A percentile compares a stretch with the other conserved stretches of the same genome.
Conservation (phyloP, 1,140 invertebrate species). For the Monomorium pharaonis region DNA sequence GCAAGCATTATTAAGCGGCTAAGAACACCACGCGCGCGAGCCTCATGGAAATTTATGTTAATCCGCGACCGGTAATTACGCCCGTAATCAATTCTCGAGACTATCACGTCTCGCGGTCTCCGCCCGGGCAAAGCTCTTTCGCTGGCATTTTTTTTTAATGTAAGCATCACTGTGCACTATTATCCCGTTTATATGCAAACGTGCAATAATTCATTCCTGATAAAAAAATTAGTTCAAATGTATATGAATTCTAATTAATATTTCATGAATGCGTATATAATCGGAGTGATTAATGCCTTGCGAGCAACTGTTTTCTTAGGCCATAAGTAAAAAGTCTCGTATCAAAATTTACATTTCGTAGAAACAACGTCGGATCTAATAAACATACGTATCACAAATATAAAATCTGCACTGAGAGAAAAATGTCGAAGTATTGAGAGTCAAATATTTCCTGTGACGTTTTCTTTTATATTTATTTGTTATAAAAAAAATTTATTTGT, state of each 20-base stretch:
- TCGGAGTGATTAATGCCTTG: not conserved
- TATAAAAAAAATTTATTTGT: too few species aligned
- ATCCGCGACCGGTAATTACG: constrained; percentile 66
- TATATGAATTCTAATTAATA: constrained; percentile 18
- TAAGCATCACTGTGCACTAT: constrained; percentile 11
- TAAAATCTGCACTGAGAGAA: too few species aligned
- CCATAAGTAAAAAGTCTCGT: not conserved
- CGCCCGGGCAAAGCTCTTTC: not conserved
- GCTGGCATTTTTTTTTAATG: constrained; percentile 35
- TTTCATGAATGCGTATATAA: not conserved
- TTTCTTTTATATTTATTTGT: too few species aligned
- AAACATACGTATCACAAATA: not conserved
- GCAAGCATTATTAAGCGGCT: constrained; percentile 47
- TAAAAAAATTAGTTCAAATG: not conserved
- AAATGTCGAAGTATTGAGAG: too few species aligned
- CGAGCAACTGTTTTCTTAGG: not conserved
- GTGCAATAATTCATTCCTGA: constrained; percentile 24
- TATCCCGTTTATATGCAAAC: constrained; percentile 21
- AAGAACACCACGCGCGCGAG: constrained; percentile 16
- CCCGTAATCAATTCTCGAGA: constrained; percentile 69
- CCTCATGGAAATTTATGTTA: constrained; percentile 73
- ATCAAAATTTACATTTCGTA: not conserved
- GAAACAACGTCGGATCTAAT: not conserved
- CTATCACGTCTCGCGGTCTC: constrained; percentile 58
- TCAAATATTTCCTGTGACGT: too few species aligned